Percentiles rank a stretch among this genome's conserved stretches.
These are phyloP conservation scores for Petroica traversi DNA, from an alignment of 2,113 vertebrate genomes.

Conservation along the genomic window DNA sequence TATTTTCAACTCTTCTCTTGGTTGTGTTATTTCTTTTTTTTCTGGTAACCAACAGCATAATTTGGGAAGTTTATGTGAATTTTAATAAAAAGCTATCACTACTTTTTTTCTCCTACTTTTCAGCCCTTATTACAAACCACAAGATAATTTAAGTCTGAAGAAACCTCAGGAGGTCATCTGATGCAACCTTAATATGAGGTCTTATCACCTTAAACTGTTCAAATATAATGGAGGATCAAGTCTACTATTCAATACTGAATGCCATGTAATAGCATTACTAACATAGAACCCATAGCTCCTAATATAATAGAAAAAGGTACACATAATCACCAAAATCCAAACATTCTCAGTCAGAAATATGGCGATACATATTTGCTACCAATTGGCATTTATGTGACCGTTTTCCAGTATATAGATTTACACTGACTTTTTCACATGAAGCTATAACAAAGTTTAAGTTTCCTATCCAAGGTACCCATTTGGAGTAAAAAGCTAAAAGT, in stretches of 20 bases:
- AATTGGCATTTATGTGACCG: not conserved
- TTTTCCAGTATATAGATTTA: not conserved
- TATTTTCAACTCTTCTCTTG: not conserved
- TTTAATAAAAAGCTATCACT: not conserved
- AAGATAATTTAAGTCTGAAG: not conserved
- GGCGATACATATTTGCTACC: not conserved
- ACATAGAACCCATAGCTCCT: not conserved
- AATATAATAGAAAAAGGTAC: not conserved
- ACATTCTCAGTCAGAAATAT: not conserved
- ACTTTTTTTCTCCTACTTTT: not conserved
- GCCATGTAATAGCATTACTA: not conserved
- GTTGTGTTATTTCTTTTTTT: not conserved
- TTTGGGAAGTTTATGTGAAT: not conserved
- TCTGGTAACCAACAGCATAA: not conserved
- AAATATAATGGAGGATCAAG: not conserved
- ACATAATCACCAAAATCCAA: not conserved
- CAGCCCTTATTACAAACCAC: not conserved
- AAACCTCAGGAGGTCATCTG: not conserved
- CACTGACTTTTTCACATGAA: not conserved
- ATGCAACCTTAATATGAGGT: not conserved
- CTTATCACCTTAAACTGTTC: not conserved
- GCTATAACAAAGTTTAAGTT: not conserved
- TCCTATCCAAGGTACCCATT: not conserved
- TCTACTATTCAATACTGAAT: not conserved
- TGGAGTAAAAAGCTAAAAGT: not conserved